Evolutionary conservation across 2,888 invertebrate genomes (phyloP), one percentile per base, ranked within the genome.

Genomic region (Sarcophaga variegata): DNA sequence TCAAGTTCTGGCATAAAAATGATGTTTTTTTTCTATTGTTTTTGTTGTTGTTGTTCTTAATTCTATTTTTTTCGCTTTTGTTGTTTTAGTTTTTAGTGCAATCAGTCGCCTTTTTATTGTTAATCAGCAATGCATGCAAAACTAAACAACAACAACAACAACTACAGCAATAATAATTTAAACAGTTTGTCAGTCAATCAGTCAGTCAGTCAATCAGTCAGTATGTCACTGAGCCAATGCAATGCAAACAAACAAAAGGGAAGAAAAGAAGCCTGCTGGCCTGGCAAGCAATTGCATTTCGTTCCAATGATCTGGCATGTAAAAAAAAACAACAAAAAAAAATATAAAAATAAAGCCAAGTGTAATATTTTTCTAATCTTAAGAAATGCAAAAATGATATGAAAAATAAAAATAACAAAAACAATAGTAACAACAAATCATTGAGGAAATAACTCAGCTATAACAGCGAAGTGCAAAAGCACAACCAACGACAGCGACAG

Each of bases 361-460:
- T 71, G 49, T 71, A 37, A 63, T 62, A 79, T 37, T 77, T 81
- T 81, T 85, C 81, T 81, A 85, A 81, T 85, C 85, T 76, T 45
- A 71, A 77, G 67, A 81, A 81, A 71, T 76, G 25, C 20, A 64
- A 67, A 62, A 66, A 71, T 37, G 2, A 37, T 37, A 37, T 37
- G 8, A 37, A 37, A 37, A 37, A 37, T 37, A 47, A 25, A 69
- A 37, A 8, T 1, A 37, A 37, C 5, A 27, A 27, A 4, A 27
- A 27, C 5, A 27, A 27, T 6, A 71, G 67, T 10, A n/a, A 67
- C 70, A 80, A 77, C 76, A 83, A 86, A 86, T 75, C 81, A 83
- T 87, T 84, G 78, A 87, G 83, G 86, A 87, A 87, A 87, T 87
- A 87, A 63, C 78, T 71, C 82, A 77, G 66, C 82, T 63, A 85